Conservation (phyloP, 2,797 vertebrate genomes). For the Typhlichthys subterraneus region DNA sequence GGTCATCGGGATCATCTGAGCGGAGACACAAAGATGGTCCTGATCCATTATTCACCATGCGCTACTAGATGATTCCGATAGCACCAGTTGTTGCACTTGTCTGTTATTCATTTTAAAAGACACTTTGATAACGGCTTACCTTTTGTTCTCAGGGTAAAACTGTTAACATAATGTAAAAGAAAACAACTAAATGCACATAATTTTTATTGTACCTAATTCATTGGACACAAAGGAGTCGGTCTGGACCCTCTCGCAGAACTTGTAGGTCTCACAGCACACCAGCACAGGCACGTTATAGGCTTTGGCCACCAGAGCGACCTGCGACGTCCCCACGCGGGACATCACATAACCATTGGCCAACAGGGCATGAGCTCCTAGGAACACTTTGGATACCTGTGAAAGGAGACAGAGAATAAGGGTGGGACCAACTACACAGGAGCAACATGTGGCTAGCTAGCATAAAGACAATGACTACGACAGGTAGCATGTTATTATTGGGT, state of each 20-base stretch:
- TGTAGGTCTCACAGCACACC: conserved; percentile 99
- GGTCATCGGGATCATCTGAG: conserved; percentile 90
- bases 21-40: too few relatives aligned
- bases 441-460: neutral
- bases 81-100: too few relatives aligned
- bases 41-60: too few relatives aligned
- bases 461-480: too few relatives aligned
- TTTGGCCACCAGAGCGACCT: conserved; percentile 93
- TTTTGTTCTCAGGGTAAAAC: too few relatives aligned
- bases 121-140: too few relatives aligned
- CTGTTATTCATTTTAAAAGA: neutral
- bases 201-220: conserved; percentile 84
- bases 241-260: conserved; percentile 97
- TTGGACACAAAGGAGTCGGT: conserved; percentile 98
- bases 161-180: neutral
- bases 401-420: neutral
- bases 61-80: neutral
- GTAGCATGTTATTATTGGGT: neutral
- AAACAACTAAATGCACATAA: neutral
- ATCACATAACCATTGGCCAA: conserved; percentile 97
- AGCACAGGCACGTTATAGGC: conserved; percentile 95
- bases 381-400: conserved; percentile 92
- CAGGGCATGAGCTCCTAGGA: conserved; percentile 93
- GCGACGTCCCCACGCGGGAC: conserved; percentile 95
- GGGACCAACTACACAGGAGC: neutral